Percentiles rank a stretch among this genome's conserved stretches.
These are phyloP conservation scores for Telenomus remus DNA, from an alignment of 1,140 invertebrate species.

Conservation along the genomic window DNA sequence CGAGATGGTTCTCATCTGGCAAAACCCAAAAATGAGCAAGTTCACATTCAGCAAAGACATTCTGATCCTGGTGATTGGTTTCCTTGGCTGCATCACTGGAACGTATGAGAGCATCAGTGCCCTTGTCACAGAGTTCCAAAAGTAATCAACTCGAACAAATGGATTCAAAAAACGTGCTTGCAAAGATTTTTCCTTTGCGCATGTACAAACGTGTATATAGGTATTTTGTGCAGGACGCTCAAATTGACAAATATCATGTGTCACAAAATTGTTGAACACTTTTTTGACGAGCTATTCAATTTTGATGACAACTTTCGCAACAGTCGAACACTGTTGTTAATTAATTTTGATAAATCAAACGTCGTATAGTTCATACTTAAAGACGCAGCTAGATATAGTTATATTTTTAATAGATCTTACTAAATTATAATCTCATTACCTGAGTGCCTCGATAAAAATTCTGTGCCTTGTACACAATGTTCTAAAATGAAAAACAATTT, in stretches of 20 bases:
- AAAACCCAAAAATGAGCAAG: constrained; percentile 71
- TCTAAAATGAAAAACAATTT: constrained; percentile 2
- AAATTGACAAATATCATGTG: too few relatives aligned
- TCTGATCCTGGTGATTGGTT: constrained; percentile 81
- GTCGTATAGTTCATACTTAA: constrained; percentile 7
- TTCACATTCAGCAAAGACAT: constrained; percentile 78
- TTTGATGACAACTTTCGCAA: too few relatives aligned
- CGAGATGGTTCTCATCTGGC: constrained; percentile 81
- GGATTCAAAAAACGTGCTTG: constrained; percentile 2
- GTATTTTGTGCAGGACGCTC: constrained; percentile 5
- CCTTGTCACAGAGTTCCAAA: constrained; percentile 75
- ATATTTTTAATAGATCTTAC: constrained; percentile 33
- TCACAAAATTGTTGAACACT: too few relatives aligned
- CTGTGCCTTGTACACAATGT: background rate
- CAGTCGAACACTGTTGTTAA: too few relatives aligned
- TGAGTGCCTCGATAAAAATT: constrained; percentile 14
- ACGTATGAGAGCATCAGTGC: constrained; percentile 82
- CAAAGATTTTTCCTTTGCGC: constrained; percentile 16
- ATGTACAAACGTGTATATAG: constrained; percentile 33
- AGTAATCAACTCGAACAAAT: constrained; percentile 7
- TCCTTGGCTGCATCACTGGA: constrained; percentile 83
- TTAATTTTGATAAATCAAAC: too few relatives aligned
- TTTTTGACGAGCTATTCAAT: too few relatives aligned
- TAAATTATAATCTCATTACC: constrained; percentile 10
- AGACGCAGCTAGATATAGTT: constrained; percentile 20